Conservation (phyloP, 92 coral and sea anemone genomes). For the Pocillopora meandrina region DNA sequence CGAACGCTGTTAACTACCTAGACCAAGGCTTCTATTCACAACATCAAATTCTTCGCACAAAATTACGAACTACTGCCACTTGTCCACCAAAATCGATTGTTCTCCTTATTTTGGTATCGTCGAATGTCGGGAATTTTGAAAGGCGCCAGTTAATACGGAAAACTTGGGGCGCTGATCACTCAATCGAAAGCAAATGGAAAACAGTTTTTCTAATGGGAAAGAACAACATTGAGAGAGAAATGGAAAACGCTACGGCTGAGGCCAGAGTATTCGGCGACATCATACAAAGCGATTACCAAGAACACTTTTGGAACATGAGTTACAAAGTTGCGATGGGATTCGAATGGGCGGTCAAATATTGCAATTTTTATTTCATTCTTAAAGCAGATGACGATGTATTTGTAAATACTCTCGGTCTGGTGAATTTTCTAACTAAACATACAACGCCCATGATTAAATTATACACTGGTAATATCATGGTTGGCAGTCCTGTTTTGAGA, state of each 20-base stretch:
- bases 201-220: slow-evolving; percentile 63
- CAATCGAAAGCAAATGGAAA: slow-evolving; percentile 48
- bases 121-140: slow-evolving; percentile 66
- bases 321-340: slow-evolving; percentile 80
- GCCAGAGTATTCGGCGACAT: slow-evolving; percentile 57
- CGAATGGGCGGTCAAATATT: slow-evolving; percentile 71
- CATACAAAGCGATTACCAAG: slow-evolving; percentile 50
- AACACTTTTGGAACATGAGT: slow-evolving; percentile 65
- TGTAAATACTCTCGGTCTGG: slow-evolving; percentile 56
- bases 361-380: slow-evolving; percentile 53
- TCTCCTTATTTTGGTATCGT: slow-evolving; percentile 60
- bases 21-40: neutral
- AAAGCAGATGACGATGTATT: slow-evolving; percentile 72
- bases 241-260: slow-evolving; percentile 31
- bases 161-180: slow-evolving; percentile 63
- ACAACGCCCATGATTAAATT: slow-evolving; percentile 49
- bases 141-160: slow-evolving; percentile 60
- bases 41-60: slow-evolving; percentile 22
- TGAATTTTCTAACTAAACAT: slow-evolving; percentile 35
- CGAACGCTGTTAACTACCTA: neutral
- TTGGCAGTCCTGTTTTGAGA: slow-evolving; percentile 56
- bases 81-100: slow-evolving; percentile 41
- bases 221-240: slow-evolving; percentile 50
- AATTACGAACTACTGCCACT: slow-evolving; percentile 22
- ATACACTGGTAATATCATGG: slow-evolving; percentile 66